Evolutionary conservation across 2,888 invertebrate genomes (phyloP), one percentile per base, ranked within the genome.

Genomic region (Cremastinae sp.): DNA sequence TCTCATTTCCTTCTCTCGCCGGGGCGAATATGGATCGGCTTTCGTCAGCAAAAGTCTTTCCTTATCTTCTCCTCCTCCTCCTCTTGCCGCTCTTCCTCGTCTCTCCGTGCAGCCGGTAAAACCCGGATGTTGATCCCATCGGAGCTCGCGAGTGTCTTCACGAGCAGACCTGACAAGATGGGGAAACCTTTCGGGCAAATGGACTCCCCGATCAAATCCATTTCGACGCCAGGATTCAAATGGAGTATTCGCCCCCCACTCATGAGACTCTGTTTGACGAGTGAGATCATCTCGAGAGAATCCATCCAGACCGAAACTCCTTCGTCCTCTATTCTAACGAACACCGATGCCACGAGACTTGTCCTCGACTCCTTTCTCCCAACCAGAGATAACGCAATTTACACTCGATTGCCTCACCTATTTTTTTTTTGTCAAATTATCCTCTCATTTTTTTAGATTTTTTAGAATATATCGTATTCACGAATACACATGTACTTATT

Each of bases 61-160:
- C 12, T 36, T 53, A 38, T 22, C 36, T 38, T 12, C 14, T 45
- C 22, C 10, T 5, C 4, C 62, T 49, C 36, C 18, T n/a, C n/a
- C 10, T 22, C 12, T 18, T 9, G 34, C 36, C 3, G 16, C n/a
- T 9, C 9, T n/a, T 41, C 2, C n/a, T 41, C 12, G 4, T 41
- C 49, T 49, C 49, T 20, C 16, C 49, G 7, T n/a, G n/a, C n/a
- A 16, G 9, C 14, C 10, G 9, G 14, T 18, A 28, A 28, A 5
- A 28, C 71, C 54, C 43, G 68, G 62, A 68, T 75, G 75, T 72
- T 72, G 72, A 75, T 75, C 61, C 65, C 41, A 62, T 66, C 68
- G 28, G 5, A 28, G 28, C 28, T 28, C 5, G 28, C 59, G 43
- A 56, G 41, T 16, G 34, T 43, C 43, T 54, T 18, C 45, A 34